Conservation (phyloP, 2,113 vertebrate species). For the Antigone vipio region DNA sequence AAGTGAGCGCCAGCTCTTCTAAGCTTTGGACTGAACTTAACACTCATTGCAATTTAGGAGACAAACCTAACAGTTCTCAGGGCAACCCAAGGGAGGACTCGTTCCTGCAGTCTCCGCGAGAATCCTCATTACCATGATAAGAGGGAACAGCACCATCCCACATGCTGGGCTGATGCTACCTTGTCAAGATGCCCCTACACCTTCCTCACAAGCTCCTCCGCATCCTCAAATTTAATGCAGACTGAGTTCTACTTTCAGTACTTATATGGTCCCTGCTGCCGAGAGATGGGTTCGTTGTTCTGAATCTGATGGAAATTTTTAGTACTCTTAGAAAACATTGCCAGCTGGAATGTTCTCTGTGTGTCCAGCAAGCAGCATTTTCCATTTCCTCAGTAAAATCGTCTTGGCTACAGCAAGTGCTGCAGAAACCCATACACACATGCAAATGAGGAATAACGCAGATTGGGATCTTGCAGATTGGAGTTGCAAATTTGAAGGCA, state of each 20-base stretch:
- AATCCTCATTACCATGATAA: background rate
- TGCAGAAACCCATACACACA: background rate
- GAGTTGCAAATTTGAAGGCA: background rate
- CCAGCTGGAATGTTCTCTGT: conserved; percentile 45
- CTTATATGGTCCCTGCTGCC: background rate
- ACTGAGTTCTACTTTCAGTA: background rate
- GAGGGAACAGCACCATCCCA: background rate
- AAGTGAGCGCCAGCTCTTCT: background rate
- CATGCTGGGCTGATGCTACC: background rate
- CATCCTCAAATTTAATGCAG: background rate
- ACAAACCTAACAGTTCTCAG: background rate
- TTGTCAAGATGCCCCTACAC: background rate
- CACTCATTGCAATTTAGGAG: background rate
- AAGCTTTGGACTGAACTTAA: background rate
- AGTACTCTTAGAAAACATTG: background rate
- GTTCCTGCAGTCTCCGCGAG: rapidly evolving
- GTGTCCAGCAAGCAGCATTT: conserved; percentile 44
- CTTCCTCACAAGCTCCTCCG: background rate
- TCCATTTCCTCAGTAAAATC: conserved; percentile 43
- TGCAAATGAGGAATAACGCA: background rate
- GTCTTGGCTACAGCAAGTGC: background rate
- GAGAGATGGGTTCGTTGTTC: background rate
- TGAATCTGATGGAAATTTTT: conserved; percentile 44
- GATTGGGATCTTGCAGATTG: background rate
- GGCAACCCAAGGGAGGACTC: background rate